Conservation (phyloP, 2,888 invertebrate species). For the Hemicrepidius hirtus region DNA sequence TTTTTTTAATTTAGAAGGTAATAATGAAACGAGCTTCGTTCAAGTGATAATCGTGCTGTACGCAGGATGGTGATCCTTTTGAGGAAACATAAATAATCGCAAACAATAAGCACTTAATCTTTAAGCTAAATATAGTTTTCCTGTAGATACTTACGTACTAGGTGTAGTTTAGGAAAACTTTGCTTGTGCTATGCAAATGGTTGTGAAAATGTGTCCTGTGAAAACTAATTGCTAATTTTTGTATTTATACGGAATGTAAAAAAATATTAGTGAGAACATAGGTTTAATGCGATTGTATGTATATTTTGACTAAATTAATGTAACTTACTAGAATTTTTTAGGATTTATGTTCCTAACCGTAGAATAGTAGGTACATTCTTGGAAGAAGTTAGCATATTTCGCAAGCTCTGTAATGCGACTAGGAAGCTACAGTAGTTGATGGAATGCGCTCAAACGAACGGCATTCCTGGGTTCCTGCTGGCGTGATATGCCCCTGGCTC, state of each 20-base stretch:
- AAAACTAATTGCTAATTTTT: not conserved
- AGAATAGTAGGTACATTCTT: slow-evolving; percentile 66
- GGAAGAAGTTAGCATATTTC: slow-evolving; percentile 68
- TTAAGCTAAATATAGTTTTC: no score
- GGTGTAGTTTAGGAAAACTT: no score
- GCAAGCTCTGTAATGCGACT: slow-evolving; percentile 66
- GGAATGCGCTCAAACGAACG: slow-evolving; percentile 67
- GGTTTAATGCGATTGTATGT: slow-evolving; percentile 21
- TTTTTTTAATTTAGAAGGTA: not conserved
- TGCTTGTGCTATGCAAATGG: no score
- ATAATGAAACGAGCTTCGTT: not conserved
- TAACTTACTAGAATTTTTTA: slow-evolving; percentile 21
- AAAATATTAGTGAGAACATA: slow-evolving; percentile 12
- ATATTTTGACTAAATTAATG: slow-evolving; percentile 19
- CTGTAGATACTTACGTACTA: no score
- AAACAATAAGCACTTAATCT: no score
- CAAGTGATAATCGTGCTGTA: not conserved
- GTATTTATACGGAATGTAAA: not conserved
- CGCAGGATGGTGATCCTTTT: no score
- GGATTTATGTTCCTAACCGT: slow-evolving; percentile 26
- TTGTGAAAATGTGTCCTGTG: not conserved
- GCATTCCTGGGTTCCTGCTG: slow-evolving; percentile 66
- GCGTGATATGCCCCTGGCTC: slow-evolving; percentile 63
- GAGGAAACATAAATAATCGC: no score
- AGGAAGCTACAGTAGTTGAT: slow-evolving; percentile 67